Evolutionary conservation across 2,113 vertebrate genomes (phyloP).

Genomic region (Mus spicilegus): DNA sequence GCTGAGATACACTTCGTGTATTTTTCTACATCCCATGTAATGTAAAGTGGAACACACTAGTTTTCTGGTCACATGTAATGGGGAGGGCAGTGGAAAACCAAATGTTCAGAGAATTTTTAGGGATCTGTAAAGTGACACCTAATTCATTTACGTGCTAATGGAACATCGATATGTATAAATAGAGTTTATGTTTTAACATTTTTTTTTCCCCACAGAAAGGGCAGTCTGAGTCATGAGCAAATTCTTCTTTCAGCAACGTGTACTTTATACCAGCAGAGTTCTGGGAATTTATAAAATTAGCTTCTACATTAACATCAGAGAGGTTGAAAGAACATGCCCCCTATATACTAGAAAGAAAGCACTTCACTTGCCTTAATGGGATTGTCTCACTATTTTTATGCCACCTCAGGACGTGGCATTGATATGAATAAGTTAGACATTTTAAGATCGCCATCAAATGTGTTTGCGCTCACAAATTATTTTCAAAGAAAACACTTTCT

Average conservation of each 20-base stretch:
- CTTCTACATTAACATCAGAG: conserved; percentile 50
- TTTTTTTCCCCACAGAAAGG: neutral
- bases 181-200: neutral
- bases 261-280: conserved; percentile 8
- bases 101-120: neutral
- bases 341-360: neutral
- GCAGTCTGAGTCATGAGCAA: conserved; percentile 24
- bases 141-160: conserved; percentile 13
- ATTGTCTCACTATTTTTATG: conserved; percentile 9
- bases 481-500: neutral
- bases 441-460: neutral
- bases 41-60: neutral
- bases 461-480: neutral
- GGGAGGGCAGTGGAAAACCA: neutral
- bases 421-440: conserved; percentile 1
- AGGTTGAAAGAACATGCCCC: conserved; percentile 34
- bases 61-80: neutral
- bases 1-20: neutral
- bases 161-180: neutral
- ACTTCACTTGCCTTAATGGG: neutral
- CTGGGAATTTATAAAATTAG: conserved; percentile 63
- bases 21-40: neutral
- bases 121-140: neutral
- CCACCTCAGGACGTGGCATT: neutral
- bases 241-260: neutral